Conservation (phyloP, 2,888 invertebrate species). For the Erebia epiphron region DNA sequence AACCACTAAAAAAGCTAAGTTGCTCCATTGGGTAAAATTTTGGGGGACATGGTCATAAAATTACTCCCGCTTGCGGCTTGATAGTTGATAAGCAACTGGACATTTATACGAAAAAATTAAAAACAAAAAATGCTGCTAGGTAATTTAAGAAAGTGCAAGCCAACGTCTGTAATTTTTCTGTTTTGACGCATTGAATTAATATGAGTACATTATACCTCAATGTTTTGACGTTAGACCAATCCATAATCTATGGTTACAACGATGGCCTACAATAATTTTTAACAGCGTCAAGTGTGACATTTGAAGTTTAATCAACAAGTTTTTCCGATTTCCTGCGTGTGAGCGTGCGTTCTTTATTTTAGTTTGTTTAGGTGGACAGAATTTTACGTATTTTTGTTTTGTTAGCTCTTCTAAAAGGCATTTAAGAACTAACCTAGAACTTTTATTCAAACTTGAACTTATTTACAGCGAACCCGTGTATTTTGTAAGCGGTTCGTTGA, state of each 20-base stretch:
- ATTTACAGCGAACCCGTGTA: background rate
- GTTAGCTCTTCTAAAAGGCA: background rate
- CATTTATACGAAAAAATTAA: no score
- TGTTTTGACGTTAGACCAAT: no score
- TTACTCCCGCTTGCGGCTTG: no score
- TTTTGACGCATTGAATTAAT: no score
- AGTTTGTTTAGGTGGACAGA: background rate
- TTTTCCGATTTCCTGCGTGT: background rate
- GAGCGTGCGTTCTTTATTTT: background rate
- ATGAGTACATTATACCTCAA: background rate
- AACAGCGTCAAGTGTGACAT: background rate
- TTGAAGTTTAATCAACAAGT: background rate
- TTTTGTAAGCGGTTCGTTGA: background rate
- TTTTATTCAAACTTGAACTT: background rate
- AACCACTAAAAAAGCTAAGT: no score
- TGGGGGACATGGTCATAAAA: no score
- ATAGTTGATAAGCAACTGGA: no score
- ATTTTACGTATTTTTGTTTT: background rate
- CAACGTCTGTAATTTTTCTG: no score
- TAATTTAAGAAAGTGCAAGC: no score
- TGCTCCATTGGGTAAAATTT: no score
- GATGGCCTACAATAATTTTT: background rate
- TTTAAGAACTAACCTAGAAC: background rate
- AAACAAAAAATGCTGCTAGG: no score
- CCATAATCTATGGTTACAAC: background rate